Evolutionary conservation across 1,140 invertebrate genomes (phyloP).

Genomic region (Sesamia nonagrioides): DNA sequence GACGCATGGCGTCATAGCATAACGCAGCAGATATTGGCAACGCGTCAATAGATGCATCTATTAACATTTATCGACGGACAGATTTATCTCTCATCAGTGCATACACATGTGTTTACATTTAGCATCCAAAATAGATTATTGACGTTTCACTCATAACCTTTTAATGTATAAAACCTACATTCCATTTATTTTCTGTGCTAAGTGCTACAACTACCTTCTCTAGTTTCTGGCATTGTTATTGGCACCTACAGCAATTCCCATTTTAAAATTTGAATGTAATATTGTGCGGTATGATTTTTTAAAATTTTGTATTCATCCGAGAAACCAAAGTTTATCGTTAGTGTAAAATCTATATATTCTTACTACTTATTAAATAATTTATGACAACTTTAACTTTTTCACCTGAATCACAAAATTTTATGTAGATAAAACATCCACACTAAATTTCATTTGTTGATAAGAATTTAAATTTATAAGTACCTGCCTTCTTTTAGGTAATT

Average conservation of each 20-base stretch:
- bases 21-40: constrained; percentile 43
- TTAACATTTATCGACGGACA: constrained; percentile 27
- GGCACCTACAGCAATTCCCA: neutral
- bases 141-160: neutral
- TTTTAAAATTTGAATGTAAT: too few relatives aligned
- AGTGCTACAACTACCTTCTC: neutral
- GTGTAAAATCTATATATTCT: neutral
- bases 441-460: neutral
- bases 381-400: neutral
- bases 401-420: neutral
- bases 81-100: constrained; percentile 26
- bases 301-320: neutral
- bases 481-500: neutral
- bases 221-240: neutral
- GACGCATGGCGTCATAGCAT: constrained; percentile 6
- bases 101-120: constrained; percentile 45
- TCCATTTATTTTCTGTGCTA: neutral
- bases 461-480: neutral
- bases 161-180: neutral
- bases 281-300: neutral
- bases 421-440: neutral
- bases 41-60: constrained; percentile 35
- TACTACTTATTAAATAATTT: neutral
- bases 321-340: neutral
- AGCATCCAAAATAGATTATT: constrained; percentile 30